A percentile compares a stretch with the other conserved stretches of the same genome.
Conservation (phyloP, 2,888 invertebrate species). For the Gymnoscelis rufifasciata region DNA sequence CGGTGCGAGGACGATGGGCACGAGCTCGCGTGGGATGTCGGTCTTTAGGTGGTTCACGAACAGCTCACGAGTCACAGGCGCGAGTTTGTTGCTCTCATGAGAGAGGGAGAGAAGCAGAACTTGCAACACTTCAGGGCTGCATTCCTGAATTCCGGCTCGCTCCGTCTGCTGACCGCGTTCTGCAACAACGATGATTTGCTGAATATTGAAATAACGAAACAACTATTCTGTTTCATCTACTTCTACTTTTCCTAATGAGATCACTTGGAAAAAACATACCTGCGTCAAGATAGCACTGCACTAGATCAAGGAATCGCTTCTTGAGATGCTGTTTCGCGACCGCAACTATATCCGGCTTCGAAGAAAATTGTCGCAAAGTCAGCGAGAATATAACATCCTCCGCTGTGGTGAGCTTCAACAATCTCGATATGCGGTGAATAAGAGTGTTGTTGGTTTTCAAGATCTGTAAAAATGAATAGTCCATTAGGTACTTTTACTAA, state of each 20-base stretch:
- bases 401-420: constrained; percentile 90
- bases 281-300: constrained; percentile 91
- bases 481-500: too few species aligned
- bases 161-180: constrained; percentile 83
- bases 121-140: constrained; percentile 93
- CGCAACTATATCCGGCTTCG: constrained; percentile 85
- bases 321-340: constrained; percentile 89
- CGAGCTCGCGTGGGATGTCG: constrained; percentile 93
- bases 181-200: too few species aligned
- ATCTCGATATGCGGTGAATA: constrained; percentile 90
- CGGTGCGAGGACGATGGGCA: constrained; percentile 93
- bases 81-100: constrained; percentile 82
- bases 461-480: constrained; percentile 73
- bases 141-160: constrained; percentile 93
- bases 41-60: constrained; percentile 89
- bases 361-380: constrained; percentile 88
- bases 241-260: too few species aligned
- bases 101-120: constrained; percentile 83
- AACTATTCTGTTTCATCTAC: too few species aligned
- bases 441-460: constrained; percentile 88
- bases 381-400: constrained; percentile 95
- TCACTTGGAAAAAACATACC: constrained; percentile 60
- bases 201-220: too few species aligned
- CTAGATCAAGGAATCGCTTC: constrained; percentile 89
- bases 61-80: constrained; percentile 85